phyloP scores from a whole-genome alignment of 2,888 invertebrate genomes.

The Thereva unica region DNA sequence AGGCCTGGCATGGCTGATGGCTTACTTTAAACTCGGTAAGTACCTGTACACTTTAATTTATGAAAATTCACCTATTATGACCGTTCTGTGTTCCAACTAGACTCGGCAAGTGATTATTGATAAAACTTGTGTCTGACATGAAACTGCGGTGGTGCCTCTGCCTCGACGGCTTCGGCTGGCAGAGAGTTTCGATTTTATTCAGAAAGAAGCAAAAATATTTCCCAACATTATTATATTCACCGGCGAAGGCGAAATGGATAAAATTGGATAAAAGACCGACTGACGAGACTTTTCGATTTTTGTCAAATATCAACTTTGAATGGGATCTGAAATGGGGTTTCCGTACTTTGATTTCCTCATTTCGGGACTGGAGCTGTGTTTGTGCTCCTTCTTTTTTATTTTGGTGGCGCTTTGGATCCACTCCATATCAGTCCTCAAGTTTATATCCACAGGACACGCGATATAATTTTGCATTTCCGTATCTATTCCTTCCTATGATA shows the following conservation, averaged over 20 bases:
- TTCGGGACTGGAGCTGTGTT: not conserved
- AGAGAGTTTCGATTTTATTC: slow-evolving; percentile 29
- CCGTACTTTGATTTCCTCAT: slow-evolving; percentile 2
- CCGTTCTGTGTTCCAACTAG: slow-evolving; percentile 20
- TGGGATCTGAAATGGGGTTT: slow-evolving; percentile 6
- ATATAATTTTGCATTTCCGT: not conserved
- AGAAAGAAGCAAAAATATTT: slow-evolving; percentile 7
- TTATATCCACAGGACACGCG: slow-evolving; percentile 23
- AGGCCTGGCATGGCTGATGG: slow-evolving; percentile 9
- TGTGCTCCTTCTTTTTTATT: not conserved
- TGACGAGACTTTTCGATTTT: slow-evolving; percentile 14
- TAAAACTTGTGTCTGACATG: slow-evolving; percentile 36
- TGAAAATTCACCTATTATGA: slow-evolving; percentile 32
- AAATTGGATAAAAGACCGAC: not conserved
- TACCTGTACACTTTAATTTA: slow-evolving; percentile 27
- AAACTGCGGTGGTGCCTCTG: slow-evolving; percentile 13
- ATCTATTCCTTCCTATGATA: no score
- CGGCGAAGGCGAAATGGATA: slow-evolving; percentile 8
- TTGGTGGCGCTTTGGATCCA: slow-evolving; percentile 2
- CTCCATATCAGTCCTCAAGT: slow-evolving; percentile 7
- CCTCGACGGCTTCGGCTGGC: not conserved
- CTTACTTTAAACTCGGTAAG: slow-evolving; percentile 1
- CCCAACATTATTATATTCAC: slow-evolving; percentile 7
- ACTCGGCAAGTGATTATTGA: slow-evolving; percentile 32
- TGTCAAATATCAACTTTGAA: slow-evolving; percentile 12